These are phyloP conservation scores for Dermochelys coriacea DNA, from an alignment of 2,797 vertebrate species.

Conservation along the genomic window DNA sequence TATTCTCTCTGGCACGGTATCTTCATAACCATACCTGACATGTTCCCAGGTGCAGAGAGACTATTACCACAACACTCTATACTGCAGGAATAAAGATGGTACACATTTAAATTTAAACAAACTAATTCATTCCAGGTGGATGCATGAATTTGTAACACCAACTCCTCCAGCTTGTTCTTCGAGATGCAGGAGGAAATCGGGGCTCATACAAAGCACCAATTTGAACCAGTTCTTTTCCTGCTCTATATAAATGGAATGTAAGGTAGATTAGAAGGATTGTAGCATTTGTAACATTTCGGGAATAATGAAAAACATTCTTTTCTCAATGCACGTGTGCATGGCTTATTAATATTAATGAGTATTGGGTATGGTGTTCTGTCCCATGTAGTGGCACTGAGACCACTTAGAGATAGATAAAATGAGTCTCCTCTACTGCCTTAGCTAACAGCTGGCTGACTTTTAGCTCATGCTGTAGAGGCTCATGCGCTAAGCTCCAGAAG, in stretches of 20 bases:
- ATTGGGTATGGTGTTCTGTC: neutral
- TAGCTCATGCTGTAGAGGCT: too few species aligned
- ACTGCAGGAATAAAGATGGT: neutral
- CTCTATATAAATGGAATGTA: neutral
- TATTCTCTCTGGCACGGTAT: neutral
- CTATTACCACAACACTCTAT: neutral
- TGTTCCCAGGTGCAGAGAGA: conserved; percentile 5
- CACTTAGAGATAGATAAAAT: too few species aligned
- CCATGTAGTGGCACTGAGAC: too few species aligned
- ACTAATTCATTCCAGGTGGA: neutral
- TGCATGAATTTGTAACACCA: neutral
- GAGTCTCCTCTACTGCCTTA: too few species aligned
- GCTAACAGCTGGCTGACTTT: too few species aligned
- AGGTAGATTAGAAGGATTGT: neutral
- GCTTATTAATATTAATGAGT: neutral
- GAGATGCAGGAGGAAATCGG: neutral
- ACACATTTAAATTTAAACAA: conserved; percentile 1
- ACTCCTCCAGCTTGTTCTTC: neutral
- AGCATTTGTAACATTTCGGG: neutral
- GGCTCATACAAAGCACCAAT: neutral
- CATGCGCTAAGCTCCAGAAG: too few species aligned
- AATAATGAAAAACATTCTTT: neutral
- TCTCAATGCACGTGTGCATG: neutral
- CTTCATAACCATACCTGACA: neutral
- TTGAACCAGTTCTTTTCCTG: neutral